These are phyloP conservation scores for Synaphobranchus kaupii DNA, from an alignment of 2,797 vertebrate species.

Conservation along the genomic window DNA sequence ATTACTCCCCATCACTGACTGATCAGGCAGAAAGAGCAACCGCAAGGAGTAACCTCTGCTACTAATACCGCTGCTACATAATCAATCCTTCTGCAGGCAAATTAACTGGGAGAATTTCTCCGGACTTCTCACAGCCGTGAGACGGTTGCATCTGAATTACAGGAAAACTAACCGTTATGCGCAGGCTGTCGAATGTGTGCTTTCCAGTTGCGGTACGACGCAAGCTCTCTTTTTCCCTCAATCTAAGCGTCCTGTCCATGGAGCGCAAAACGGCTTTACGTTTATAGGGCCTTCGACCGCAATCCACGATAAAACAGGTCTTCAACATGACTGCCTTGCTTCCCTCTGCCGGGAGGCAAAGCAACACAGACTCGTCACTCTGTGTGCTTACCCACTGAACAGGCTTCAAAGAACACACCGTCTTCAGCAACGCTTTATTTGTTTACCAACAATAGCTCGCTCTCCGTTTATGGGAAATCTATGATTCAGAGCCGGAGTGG, in stretches of 20 bases:
- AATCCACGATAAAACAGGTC: not conserved
- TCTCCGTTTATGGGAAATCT: constrained; percentile 23
- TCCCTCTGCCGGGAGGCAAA: not conserved
- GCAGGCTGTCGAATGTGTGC: not conserved
- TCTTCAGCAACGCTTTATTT: not conserved
- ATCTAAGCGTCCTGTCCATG: too few species aligned
- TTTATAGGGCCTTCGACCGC: not conserved
- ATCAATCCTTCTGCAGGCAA: not conserved
- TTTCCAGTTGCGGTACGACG: not conserved
- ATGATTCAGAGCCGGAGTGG: constrained; percentile 19
- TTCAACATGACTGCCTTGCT: not conserved
- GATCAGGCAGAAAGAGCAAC: not conserved
- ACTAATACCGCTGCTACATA: not conserved
- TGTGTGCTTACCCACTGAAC: not conserved
- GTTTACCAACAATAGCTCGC: constrained; percentile 13
- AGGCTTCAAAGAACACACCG: not conserved
- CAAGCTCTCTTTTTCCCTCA: not conserved
- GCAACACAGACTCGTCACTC: not conserved
- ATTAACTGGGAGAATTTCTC: not conserved
- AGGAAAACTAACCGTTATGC: not conserved
- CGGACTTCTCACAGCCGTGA: not conserved
- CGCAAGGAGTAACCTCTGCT: not conserved
- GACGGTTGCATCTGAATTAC: not conserved
- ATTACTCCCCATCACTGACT: not conserved
- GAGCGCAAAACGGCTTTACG: too few species aligned